Evolutionary conservation across 2,113 vertebrate genomes (phyloP).

Genomic region (Furnarius figulus): DNA sequence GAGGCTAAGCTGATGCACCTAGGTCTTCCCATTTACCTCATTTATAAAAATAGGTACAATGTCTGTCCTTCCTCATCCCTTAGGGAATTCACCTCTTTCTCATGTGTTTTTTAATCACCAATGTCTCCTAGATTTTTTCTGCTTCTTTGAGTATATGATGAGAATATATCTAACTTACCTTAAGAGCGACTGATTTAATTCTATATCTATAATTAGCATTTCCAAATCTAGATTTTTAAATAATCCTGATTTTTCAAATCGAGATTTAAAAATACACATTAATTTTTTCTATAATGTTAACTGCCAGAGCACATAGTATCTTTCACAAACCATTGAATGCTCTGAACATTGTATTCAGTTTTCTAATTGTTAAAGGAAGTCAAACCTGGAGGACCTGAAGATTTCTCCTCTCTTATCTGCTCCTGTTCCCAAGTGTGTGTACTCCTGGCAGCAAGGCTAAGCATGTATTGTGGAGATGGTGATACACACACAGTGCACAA

Average conservation of each 20-base stretch:
- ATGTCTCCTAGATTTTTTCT: neutral
- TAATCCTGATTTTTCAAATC: too few species aligned
- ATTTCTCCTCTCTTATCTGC: neutral
- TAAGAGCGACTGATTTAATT: neutral
- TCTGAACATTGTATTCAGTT: neutral
- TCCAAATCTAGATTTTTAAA: neutral
- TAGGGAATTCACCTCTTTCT: neutral
- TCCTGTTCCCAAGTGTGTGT: rapidly evolving
- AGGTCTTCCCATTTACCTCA: neutral
- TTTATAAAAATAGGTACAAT: slow-evolving; percentile 8
- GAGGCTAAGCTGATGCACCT: neutral
- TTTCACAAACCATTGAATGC: neutral
- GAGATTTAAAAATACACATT: neutral
- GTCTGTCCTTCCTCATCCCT: neutral
- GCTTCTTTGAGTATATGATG: neutral
- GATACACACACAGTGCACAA: neutral
- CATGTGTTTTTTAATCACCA: neutral
- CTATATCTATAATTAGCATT: neutral
- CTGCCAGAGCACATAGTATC: neutral
- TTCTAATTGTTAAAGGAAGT: neutral
- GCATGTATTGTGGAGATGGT: neutral
- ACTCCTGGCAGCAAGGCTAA: neutral
- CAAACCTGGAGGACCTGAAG: neutral
- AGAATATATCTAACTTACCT: neutral
- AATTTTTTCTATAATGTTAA: neutral